Base-by-base conservation (phyloP, 2,113 vertebrate genomes). In the Arvicanthis niloticus region DNA sequence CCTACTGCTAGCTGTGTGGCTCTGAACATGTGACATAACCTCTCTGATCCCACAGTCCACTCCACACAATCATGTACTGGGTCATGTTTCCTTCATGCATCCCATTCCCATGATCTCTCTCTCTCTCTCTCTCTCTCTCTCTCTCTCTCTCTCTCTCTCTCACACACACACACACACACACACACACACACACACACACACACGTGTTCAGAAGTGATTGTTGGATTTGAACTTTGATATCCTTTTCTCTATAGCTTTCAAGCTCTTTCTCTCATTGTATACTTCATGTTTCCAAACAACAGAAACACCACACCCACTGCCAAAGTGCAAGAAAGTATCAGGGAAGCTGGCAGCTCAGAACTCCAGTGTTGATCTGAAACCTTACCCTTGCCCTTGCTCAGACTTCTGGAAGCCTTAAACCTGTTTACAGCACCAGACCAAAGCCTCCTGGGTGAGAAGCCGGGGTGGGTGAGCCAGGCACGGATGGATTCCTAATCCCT, bases 351-450 rank as follows among this genome's bases (percentile, higher is more conserved):
- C 24, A 0, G 11, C 76, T 22, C 26, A 37, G 82, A 72, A 60
- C 12, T 19, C n/a, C n/a, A 2, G 7, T 65, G 62, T 29, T 45
- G 65, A 48, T 68, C 6, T 19, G 84, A 87, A 96, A 89, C 13
- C 65, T 95, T 15, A 1, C 67, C 92, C 89, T 86, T 31, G 40
- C 67, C 67, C 31, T 4, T 45, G 53, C 16, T 42, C 48, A 68
- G 70, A 22, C 37, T 91, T 93, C 93, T 58, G 62, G 11, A 15
- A 92, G 72, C 76, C 72, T 4, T 37, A 51, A 84, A 60, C 48
- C 58, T 94, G 96, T 93, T 96, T 82, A 92, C 91, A 40, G 22
- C 65, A 17, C 51, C 70, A n/a, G 88, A 65, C 62, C 19, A 24
- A 42, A 70, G 29, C 19, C 58, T 62, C 26, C n/a, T 21, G 42